Base-by-base conservation (phyloP, 2,797 vertebrate species). In the Tamandua tetradactyla region DNA sequence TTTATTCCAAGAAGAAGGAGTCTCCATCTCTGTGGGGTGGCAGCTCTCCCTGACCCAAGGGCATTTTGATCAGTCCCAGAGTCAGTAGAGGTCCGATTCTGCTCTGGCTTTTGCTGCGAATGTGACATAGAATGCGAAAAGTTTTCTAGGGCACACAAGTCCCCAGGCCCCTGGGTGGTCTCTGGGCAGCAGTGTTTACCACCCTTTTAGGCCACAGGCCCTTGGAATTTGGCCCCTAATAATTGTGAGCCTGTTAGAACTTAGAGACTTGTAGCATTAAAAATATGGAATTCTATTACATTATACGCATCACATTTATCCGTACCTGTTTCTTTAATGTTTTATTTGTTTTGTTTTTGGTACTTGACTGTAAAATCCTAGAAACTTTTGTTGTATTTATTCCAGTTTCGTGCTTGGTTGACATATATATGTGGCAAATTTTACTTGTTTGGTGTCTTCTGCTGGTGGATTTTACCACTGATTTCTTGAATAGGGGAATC, bases 61-160 rank as follows among this genome's bases (percentile, higher is more conserved):
- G 47, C 6, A 10, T 12, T 25, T 35, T 25, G 1, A 0, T 49
- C 40, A 49, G 35, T 52, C 55, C 30, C 23, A 2, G 30, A n/a
- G 30, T 20, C 10, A 9, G 22, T 20, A 40, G 35, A 32, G 61
- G n/a, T 78, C 59, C 2, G 5, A 15, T 32, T 52, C 25, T 27
- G 2, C 47, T 83, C 40, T 52, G 47, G 9, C n/a, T 52, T 74
- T 27, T 59, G 30, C 25, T 17, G 6, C 1, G 57, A 74, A 1
- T n/a, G 15, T 42, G 62, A 8, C 0, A 0, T 1, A 14, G 20
- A 30, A 12, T 0, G 0, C 3, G 30, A 17, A 32, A 52, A 72
- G 18, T 52, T 30, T 72, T 8, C 74, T 74, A 37, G 15, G 4
- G 13, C 47, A 14, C 47, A 40, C 55, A 44, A 68, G 35, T 47